phyloP scores from a whole-genome alignment of 2,113 vertebrate species.

The Scatophagus argus region DNA sequence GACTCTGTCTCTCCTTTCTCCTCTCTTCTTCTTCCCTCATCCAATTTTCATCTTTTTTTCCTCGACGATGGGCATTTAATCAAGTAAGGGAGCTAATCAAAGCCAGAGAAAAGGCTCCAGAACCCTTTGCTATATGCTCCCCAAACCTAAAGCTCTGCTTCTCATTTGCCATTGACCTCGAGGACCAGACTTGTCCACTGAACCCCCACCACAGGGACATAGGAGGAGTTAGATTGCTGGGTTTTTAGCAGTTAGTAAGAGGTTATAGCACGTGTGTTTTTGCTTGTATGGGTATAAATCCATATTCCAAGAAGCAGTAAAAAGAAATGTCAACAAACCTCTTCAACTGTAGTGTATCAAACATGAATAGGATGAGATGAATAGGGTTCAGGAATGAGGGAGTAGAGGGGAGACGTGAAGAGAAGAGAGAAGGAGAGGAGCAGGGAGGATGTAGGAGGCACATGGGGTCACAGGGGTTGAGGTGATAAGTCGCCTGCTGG shows the following conservation, averaged over 20 bases:
- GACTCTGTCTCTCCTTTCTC: slow-evolving; percentile 70
- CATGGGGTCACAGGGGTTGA: slow-evolving; percentile 73
- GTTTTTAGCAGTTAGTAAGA: slow-evolving; percentile 63
- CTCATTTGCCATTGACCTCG: slow-evolving; percentile 78
- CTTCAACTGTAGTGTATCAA: slow-evolving; percentile 72
- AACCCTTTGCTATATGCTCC: slow-evolving; percentile 77
- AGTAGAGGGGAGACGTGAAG: slow-evolving; percentile 53
- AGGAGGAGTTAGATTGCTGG: slow-evolving; percentile 37
- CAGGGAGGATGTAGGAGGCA: slow-evolving; percentile 72
- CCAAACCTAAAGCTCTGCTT: slow-evolving; percentile 80
- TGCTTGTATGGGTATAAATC: slow-evolving; percentile 55
- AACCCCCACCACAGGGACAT: slow-evolving; percentile 66
- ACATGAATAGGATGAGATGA: slow-evolving; percentile 66
- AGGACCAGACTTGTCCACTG: slow-evolving; percentile 74
- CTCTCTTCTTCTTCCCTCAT: slow-evolving; percentile 61
- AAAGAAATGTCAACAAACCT: slow-evolving; percentile 78
- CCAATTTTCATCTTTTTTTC: slow-evolving; percentile 77
- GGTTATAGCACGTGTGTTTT: slow-evolving; percentile 54
- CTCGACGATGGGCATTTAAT: slow-evolving; percentile 80
- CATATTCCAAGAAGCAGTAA: slow-evolving; percentile 66
- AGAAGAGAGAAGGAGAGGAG: slow-evolving; percentile 62
- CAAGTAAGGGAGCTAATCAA: slow-evolving; percentile 81
- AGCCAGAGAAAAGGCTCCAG: slow-evolving; percentile 79
- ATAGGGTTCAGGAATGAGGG: slow-evolving; percentile 75
- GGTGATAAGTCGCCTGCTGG: slow-evolving; percentile 84